Evolutionary conservation across 2,888 invertebrate species (phyloP).

Genomic region (Agonopterix subpropinquella): DNA sequence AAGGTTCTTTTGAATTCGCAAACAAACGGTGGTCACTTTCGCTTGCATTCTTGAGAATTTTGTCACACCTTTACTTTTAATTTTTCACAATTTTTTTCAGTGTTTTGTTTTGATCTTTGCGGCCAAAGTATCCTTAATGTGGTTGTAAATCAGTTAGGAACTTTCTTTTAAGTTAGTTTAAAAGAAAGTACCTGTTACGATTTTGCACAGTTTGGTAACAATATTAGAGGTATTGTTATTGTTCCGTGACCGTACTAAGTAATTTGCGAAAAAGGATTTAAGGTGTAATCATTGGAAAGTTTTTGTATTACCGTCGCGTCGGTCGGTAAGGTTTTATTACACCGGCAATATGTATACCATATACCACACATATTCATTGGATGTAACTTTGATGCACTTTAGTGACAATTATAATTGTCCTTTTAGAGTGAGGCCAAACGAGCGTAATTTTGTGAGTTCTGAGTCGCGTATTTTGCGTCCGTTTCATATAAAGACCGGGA

Average conservation of each 20-base stretch:
- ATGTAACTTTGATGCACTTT: no score
- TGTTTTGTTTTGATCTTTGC: constrained; percentile 50
- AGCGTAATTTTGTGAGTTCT: no score
- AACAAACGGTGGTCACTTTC: constrained; percentile 52
- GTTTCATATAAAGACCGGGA: no score
- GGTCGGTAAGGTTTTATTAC: no score
- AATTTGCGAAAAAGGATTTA: no score
- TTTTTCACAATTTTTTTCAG: constrained; percentile 18
- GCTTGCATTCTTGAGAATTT: constrained; percentile 49
- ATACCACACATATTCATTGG: no score
- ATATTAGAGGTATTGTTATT: neutral
- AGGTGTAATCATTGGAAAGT: no score
- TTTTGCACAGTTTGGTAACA: constrained; percentile 33
- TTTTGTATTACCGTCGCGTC: no score
- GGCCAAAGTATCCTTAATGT: constrained; percentile 38
- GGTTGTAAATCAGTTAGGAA: constrained; percentile 60
- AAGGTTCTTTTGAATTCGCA: constrained; percentile 15
- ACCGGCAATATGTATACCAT: no score
- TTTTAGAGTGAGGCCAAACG: no score
- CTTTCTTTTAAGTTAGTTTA: constrained; percentile 42
- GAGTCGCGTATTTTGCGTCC: no score
- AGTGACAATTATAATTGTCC: no score
- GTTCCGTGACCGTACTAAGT: neutral
- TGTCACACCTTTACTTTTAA: constrained; percentile 50
- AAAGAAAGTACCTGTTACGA: constrained; percentile 56